phyloP scores from a whole-genome alignment of 2,797 vertebrate species.

The Mionectes olivaceus region DNA sequence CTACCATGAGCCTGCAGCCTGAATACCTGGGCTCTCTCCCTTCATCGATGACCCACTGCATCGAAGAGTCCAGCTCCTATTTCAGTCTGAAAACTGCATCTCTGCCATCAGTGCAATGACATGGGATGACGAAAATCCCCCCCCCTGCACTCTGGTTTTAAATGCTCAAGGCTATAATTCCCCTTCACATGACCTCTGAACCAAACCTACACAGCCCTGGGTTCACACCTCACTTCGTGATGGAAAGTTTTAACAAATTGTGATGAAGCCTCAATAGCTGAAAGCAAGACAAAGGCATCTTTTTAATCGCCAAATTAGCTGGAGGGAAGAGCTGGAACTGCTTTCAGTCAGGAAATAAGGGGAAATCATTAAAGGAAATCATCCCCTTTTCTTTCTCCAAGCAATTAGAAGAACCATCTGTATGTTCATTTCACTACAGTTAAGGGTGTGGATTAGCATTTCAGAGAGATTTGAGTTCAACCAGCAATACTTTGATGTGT shows the following conservation, averaged over 20 bases:
- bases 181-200: constrained; percentile 50
- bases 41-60: background rate
- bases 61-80: background rate
- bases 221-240: constrained; percentile 22
- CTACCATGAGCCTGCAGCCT: background rate
- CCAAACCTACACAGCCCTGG: background rate
- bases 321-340: constrained; percentile 47
- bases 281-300: constrained; percentile 65
- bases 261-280: constrained; percentile 50
- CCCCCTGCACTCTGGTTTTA: background rate
- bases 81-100: background rate
- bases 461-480: constrained; percentile 67
- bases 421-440: constrained; percentile 59
- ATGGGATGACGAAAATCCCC: background rate
- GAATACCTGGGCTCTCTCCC: background rate
- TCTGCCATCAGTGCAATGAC: background rate
- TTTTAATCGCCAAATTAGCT: constrained; percentile 60
- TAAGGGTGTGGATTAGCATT: constrained; percentile 64
- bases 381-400: constrained; percentile 58
- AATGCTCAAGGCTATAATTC: constrained; percentile 4
- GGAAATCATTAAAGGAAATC: constrained; percentile 69
- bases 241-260: constrained; percentile 19
- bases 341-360: constrained; percentile 54
- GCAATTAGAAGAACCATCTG: constrained; percentile 70
- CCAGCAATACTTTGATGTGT: constrained; percentile 67